Conservation (phyloP, 2,113 vertebrate species). For the Bettongia penicillata region DNA sequence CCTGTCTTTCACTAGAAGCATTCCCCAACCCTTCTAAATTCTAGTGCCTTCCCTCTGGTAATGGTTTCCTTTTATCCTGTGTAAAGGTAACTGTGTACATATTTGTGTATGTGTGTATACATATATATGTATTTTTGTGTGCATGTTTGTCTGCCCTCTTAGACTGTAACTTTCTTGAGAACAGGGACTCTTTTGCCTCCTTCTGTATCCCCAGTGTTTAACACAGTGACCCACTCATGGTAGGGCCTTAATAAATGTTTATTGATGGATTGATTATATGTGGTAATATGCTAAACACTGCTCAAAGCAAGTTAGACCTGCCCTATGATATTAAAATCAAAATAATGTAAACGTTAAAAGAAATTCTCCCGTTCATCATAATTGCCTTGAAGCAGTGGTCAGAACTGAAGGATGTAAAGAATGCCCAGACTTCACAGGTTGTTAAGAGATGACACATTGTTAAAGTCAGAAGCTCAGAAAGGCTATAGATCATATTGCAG, state of each 20-base stretch:
- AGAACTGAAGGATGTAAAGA: background rate
- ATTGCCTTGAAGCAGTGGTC: background rate
- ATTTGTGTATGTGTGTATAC: background rate
- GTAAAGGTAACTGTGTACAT: background rate
- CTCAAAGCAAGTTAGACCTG: background rate
- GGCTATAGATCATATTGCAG: background rate
- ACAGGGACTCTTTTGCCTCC: background rate
- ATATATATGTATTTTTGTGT: no score
- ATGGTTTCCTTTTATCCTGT: background rate
- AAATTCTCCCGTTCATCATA: conserved; percentile 11
- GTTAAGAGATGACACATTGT: background rate
- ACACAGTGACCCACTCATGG: no score
- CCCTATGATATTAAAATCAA: conserved; percentile 21
- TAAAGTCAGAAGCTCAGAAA: no score
- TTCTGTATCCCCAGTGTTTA: background rate
- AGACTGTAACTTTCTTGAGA: background rate
- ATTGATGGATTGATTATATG: background rate
- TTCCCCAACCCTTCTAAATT: background rate
- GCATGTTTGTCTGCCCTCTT: background rate
- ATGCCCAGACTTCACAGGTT: conserved; percentile 10
- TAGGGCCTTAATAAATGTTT: background rate
- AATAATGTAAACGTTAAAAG: conserved; percentile 14
- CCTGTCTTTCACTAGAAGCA: background rate
- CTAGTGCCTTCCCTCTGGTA: background rate
- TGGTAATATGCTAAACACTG: background rate